phyloP scores from a whole-genome alignment of 2,113 vertebrate species.

The Plestiodon gilberti region DNA sequence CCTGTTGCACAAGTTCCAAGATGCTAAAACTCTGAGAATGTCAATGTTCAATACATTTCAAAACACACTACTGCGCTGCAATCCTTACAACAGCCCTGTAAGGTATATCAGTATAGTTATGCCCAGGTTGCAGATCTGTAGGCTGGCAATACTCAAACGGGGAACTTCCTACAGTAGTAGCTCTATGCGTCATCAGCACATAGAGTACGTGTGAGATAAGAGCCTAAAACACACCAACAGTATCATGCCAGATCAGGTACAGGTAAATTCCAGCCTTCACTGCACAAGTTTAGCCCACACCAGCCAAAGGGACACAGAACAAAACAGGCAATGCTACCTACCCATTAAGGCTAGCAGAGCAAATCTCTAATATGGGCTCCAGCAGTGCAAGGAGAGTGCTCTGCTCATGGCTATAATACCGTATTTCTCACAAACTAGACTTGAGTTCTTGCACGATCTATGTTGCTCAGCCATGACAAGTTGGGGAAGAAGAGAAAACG shows the following conservation, averaged over 20 bases:
- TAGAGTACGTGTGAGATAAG: neutral
- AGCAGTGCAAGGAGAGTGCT: neutral
- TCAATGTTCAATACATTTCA: neutral
- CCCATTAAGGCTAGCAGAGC: neutral
- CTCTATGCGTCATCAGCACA: neutral
- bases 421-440: neutral
- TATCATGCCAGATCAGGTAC: neutral
- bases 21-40: neutral
- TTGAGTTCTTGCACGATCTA: too few species aligned
- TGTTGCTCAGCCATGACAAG: neutral
- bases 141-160: neutral
- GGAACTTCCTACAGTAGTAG: neutral
- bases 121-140: neutral
- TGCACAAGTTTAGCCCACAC: neutral
- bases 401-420: neutral
- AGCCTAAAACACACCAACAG: neutral
- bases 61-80: neutral
- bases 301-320: neutral
- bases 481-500: neutral
- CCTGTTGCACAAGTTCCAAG: neutral
- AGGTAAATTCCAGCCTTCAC: neutral
- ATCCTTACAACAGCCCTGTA: neutral
- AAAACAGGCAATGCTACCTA: neutral
- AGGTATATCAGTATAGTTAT: neutral
- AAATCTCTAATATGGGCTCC: too few species aligned